Evolutionary conservation across 1,140 invertebrate genomes (phyloP), one percentile per base, ranked within the genome.

Genomic region (Eumaeus atala): DNA sequence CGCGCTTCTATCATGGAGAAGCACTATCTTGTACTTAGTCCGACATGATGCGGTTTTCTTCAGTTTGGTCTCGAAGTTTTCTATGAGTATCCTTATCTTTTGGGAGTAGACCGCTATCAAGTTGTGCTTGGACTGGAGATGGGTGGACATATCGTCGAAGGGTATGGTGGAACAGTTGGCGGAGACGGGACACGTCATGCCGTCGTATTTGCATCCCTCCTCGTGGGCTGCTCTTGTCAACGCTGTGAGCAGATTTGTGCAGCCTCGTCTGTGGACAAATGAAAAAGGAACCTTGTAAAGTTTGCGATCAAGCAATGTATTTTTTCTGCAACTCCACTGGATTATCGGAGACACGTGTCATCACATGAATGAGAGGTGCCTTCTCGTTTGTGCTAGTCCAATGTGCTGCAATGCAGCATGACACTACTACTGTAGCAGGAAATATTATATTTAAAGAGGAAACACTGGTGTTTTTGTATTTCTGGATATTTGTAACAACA

Each of bases 1-100:
- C 10, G 81, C 84, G 58, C 81, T 84, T 59, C 84, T 84, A 50
- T 85, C 72, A 35, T 84, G 73, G 1, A 88, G 65, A 0, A 88
- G 48, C 6, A 83, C 67, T 4, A 87, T 84, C 58, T 86, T 87
- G 61, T 87, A 88, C 54, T 88, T 87, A 0, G 84, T 84, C 66
- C 77, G 66, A 48, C 80, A 84, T 54, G 74, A 84, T 0, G 79
- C 80, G 1, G 84, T 84, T 55, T 84, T 82, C 64, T 80, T 84
- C 11, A 87, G 67, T 52, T 87, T 86, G 0, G 72, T 83, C 57
- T 83, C 79, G 64, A 88, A 87, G 64, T 87, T 86, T 62, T 87
- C 84, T 64, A 88, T 87, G 18, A 87, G 62, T 42, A 88, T 86
- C 49, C 84, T 86, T 34, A 87, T 84, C 67, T 84, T 86, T 51